Evolutionary conservation across 2,113 vertebrate genomes (phyloP), one percentile per base, ranked within the genome.

Genomic region (Benitochromis conjunctus): DNA sequence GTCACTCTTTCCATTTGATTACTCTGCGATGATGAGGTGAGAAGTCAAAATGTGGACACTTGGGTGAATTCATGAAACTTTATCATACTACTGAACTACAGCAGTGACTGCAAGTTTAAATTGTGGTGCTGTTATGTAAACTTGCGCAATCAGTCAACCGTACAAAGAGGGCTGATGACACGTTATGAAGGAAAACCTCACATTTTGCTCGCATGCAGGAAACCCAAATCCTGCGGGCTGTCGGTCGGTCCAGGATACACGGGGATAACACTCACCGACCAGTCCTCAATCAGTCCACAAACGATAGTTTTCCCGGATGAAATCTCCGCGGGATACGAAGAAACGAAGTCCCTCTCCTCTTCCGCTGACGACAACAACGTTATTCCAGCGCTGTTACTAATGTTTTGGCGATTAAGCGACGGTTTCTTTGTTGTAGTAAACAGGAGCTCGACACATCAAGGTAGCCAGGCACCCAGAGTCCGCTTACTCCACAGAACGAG

Each of bases 401-500:
- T 84, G 88, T 91, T 80, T 82, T 18, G 4, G 29, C 21, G 83
- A 16, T 19, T 56, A 18, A 80, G 78, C 51, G 51, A 66, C 60
- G 71, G 43, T 54, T 88, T 91, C 94, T 96, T 96, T 95, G 95
- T 96, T 93, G 86, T 90, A 5, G 53, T 85, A 80, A 81, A 86
- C 82, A 79, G 71, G 76, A 71, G 86, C 69, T 90, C 78, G 54
- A 77, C 9, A 84, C 79, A 80, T 80, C 38, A 84, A 82, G 69
- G 51, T 71, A 62, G 69, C 51, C 71, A 34, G n/a, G 31, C 48
- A 71, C 64, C 64, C 80, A 85, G 84, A 80, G 57, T 91, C 85
- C 88, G 14, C 90, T 92, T 85, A 91, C 92, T 89, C 86, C 34
- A 55, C 78, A 82, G 13, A 54, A 1, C 78, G 41, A 71, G 2